These are phyloP conservation scores for Cygnus atratus DNA, from an alignment of 2,113 vertebrate species.

Conservation along the genomic window DNA sequence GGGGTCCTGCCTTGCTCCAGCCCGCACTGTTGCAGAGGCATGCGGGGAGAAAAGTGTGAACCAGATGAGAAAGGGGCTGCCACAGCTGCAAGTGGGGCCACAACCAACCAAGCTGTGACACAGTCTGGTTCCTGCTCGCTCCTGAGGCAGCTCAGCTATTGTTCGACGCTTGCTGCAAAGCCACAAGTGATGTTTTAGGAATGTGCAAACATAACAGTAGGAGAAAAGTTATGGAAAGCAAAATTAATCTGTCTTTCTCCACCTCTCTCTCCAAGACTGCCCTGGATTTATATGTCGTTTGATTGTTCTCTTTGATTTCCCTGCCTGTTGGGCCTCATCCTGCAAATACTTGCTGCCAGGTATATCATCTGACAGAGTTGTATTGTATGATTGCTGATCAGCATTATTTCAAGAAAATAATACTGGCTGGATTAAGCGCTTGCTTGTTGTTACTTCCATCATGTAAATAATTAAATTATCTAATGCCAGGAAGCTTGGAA, in stretches of 20 bases:
- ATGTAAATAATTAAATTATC: slow-evolving; percentile 25
- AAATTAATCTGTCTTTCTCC: slow-evolving; percentile 65
- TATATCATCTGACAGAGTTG: neutral
- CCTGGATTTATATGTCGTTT: neutral
- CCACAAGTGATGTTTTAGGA: slow-evolving; percentile 66
- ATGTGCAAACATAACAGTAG: slow-evolving; percentile 67
- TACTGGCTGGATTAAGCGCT: neutral
- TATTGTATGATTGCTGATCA: neutral
- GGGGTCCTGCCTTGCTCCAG: neutral
- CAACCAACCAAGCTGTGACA: slow-evolving; percentile 45
- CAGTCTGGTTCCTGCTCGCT: slow-evolving; percentile 46
- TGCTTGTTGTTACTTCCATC: slow-evolving; percentile 1
- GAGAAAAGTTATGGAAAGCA: slow-evolving; percentile 60
- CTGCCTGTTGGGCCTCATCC: neutral
- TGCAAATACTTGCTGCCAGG: slow-evolving; percentile 38
- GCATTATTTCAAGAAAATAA: slow-evolving; percentile 38
- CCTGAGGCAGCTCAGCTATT: slow-evolving; percentile 62
- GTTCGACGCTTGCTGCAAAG: slow-evolving; percentile 57
- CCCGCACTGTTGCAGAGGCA: rapidly evolving
- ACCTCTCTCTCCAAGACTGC: slow-evolving; percentile 30
- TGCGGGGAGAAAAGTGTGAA: neutral
- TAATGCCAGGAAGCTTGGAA: slow-evolving; percentile 34
- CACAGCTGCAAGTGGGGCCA: slow-evolving; percentile 41
- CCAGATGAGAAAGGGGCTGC: slow-evolving; percentile 36
- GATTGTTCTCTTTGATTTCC: slow-evolving; percentile 12